Evolutionary conservation across 2,888 invertebrate genomes (phyloP), one percentile per base, ranked within the genome.

Genomic region (Tetropium fuscum): DNA sequence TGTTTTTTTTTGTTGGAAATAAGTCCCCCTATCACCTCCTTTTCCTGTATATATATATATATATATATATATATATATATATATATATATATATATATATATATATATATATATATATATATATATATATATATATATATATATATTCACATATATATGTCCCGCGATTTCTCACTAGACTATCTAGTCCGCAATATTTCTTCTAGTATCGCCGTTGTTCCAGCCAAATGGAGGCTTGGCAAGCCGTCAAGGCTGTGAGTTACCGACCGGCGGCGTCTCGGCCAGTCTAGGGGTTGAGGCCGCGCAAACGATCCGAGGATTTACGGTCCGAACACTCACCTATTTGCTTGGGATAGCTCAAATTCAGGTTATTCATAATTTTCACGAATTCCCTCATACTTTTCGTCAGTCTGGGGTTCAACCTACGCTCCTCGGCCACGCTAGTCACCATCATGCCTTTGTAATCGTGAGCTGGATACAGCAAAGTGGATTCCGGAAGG

Each of bases 391-490:
- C 93, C 0, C 90, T 85, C 58, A 92, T 79, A 2, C 87, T 76
- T 80, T 94, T 96, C 0, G 93, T 92, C 59, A 99, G 82, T 60
- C 98, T 86, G 0, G 95, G 95, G 83, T 99, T 99, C 73, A 88
- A 89, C 27, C 85, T 83, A 78, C 91, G 93, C 83, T 99, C 99
- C 78, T 99, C 98, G 19, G 85, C 90, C 5, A 99, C 95, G 0
- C 94, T 91, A n/a, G 95, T 95, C 11, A 90, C 90, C 0, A 91
- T 91, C 74, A 90, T 87, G 0, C 97, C 97, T 81, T 89, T 92
- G 80, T 99, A 99, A 81, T 99, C 98, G 82, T 99, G 99, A 0
- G 97, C 98, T 0, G 98, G 98, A 83, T 91, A 98, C 18, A 99
- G 81, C 1, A 86, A 84, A 77, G 89, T 98, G 76, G 93, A 86